phyloP scores from a whole-genome alignment of 2,797 vertebrate species.

The Austrolebias charrua region DNA sequence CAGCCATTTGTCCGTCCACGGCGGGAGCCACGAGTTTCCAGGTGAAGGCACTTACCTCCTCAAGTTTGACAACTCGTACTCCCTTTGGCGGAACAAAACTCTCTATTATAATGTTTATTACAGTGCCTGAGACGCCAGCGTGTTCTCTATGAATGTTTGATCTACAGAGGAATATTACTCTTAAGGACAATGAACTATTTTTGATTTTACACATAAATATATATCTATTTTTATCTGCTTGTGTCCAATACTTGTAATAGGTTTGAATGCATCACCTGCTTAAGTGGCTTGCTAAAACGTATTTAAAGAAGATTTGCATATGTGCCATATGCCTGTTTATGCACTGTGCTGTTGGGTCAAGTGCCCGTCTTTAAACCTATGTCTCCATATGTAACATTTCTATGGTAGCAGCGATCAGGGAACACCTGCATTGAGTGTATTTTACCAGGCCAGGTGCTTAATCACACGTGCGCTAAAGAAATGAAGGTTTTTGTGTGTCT shows the following conservation, averaged over 20 bases:
- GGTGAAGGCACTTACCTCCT: constrained; percentile 96
- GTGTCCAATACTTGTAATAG: constrained; percentile 41
- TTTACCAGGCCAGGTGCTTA: constrained; percentile 43
- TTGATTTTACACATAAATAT: constrained; percentile 58
- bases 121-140: constrained; percentile 82
- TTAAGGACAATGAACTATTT: constrained; percentile 71
- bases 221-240: constrained; percentile 73
- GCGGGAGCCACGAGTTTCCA: constrained; percentile 93
- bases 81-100: constrained; percentile 96
- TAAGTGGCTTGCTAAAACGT: constrained; percentile 51
- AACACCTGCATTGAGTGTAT: constrained; percentile 51
- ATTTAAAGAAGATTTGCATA: constrained; percentile 55
- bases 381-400: constrained; percentile 58
- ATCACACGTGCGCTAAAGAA: constrained; percentile 45
- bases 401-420: constrained; percentile 71
- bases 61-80: constrained; percentile 99
- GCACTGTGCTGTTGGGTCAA: constrained; percentile 60
- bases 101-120: constrained; percentile 97
- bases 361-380: constrained; percentile 58
- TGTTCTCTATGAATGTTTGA: constrained; percentile 65
- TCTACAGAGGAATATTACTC: constrained; percentile 52
- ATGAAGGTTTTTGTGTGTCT: constrained; percentile 15
- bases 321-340: constrained; percentile 61
- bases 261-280: constrained; percentile 44
- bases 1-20: constrained; percentile 90